Conservation (phyloP, 2,888 invertebrate genomes). For the Ichneumoninae sp. region DNA sequence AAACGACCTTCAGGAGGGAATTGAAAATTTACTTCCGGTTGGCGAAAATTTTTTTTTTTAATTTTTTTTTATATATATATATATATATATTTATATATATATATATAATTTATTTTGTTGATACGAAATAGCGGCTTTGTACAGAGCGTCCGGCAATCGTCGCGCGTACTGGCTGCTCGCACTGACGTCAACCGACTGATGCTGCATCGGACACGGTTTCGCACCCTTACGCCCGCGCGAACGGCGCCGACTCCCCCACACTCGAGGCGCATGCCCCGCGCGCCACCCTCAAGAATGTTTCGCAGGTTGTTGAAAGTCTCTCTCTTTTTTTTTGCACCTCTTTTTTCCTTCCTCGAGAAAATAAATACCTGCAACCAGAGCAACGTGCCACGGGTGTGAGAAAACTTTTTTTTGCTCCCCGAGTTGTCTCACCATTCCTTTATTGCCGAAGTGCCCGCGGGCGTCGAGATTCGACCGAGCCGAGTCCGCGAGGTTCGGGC, state of each 20-base stretch:
- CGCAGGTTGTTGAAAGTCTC: slow-evolving; percentile 37
- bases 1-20: no score
- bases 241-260: slow-evolving; percentile 49
- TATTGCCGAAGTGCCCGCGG: neutral
- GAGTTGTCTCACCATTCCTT: slow-evolving; percentile 8
- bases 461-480: neutral
- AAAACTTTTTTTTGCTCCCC: neutral
- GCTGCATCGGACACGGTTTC: slow-evolving; percentile 65
- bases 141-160: slow-evolving; percentile 4
- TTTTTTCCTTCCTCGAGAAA: neutral
- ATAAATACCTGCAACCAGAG: slow-evolving; percentile 35
- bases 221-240: slow-evolving; percentile 63
- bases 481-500: no score
- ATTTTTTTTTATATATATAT: neutral
- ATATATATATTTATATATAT: slow-evolving; percentile 11
- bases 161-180: slow-evolving; percentile 57
- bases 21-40: neutral
- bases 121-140: slow-evolving; percentile 17
- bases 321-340: slow-evolving; percentile 8
- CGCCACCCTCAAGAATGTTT: slow-evolving; percentile 52
- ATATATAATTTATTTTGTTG: neutral
- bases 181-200: slow-evolving; percentile 70
- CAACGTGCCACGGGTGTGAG: neutral
- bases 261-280: slow-evolving; percentile 70
- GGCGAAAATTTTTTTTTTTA: neutral